Evolutionary conservation across 1,140 invertebrate genomes (phyloP), one percentile per base, ranked within the genome.

Genomic region (Ceratitis capitata): DNA sequence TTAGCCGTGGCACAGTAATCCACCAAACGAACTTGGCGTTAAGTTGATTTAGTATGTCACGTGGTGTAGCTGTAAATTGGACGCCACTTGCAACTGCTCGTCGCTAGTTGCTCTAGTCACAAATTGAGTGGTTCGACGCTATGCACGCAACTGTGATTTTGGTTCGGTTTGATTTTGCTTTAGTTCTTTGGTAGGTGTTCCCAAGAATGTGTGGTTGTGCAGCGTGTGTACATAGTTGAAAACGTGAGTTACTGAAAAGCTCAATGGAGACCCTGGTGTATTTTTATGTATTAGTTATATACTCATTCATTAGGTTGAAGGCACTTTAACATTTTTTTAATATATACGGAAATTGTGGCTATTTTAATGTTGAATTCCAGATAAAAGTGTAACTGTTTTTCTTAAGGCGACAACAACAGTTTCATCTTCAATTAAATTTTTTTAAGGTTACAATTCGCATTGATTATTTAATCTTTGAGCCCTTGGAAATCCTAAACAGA

Each of bases 21-120:
- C 84, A 69, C 78, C 10, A 86, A 86, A 85, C 69, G 86, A 85
- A 78, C 74, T 45, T 56, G 56, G 39, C 84, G 56, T 84, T 45
- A 87, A 89, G 88, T 90, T 90, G 88, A 90, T 90, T 90, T 90
- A 89, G 89, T 89, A 87, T 89, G 89, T 89, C 89, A 90, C 89
- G 89, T 90, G 88, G 89, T 61, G 39, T 35, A 64, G 56, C 88
- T 86, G 87, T 86, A 90, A 89, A 90, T 90, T 90, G 87, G 85
- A 87, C 85, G 49, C 78, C 23, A 82, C 56, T 64, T 51, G 84
- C 69, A 23, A 78, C 39, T 26, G 39, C 69, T 19, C 3, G 39
- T 78, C 39, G n/a, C 69, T 35, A 78, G n/a, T 23, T 19, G 69
- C 4, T 3, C 42, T 10, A n/a, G n/a, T n/a, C n/a, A n/a, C n/a